Percentiles rank a stretch among this genome's conserved stretches.
These are phyloP conservation scores for Mormyrus proboscirostris DNA, from an alignment of 2,797 vertebrate genomes.

Conservation along the genomic window DNA sequence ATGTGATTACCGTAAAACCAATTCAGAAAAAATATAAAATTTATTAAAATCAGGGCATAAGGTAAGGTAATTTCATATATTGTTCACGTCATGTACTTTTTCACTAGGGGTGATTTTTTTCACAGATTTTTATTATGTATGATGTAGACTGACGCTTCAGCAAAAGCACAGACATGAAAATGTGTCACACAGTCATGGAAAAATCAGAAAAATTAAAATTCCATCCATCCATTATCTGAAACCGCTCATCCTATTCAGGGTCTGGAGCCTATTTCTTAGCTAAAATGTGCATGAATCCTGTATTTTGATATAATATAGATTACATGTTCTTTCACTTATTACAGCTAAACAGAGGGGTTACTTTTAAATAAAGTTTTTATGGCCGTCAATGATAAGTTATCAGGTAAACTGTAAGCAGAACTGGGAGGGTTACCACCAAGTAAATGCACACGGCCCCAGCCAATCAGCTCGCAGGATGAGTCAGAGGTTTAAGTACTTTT, in stretches of 20 bases:
- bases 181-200: background rate
- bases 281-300: background rate
- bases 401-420: background rate
- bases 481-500: slow-evolving; percentile 15
- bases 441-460: background rate
- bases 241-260: too few relatives aligned
- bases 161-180: background rate
- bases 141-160: background rate
- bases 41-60: background rate
- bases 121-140: background rate
- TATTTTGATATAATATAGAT: background rate
- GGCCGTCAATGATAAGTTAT: background rate
- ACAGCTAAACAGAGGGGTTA: background rate
- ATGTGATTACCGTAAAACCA: background rate
- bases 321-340: background rate
- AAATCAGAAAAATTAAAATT: background rate
- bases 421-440: background rate
- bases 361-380: background rate
- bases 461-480: background rate
- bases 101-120: background rate
- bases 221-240: too few relatives aligned
- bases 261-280: background rate
- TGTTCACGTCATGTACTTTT: background rate
- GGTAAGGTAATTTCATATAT: background rate
- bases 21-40: background rate